Conservation (phyloP, 1,140 invertebrate species). For the Pseudomyrmex sp. region DNA sequence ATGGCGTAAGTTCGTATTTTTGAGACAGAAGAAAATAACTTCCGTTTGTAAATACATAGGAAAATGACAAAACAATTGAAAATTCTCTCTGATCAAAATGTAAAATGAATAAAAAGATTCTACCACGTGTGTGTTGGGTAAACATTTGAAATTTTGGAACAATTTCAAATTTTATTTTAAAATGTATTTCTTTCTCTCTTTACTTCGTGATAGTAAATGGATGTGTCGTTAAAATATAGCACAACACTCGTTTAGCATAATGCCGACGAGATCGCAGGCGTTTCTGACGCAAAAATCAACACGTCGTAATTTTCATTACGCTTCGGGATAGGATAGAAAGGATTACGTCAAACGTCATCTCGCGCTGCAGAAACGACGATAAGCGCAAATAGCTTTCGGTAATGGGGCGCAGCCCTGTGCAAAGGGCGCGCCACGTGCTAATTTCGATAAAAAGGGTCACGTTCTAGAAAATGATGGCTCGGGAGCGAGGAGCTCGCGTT, state of each 20-base stretch:
- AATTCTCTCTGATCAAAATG: too few species aligned
- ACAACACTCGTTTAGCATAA: neutral
- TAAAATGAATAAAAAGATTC: neutral
- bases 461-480: slow-evolving; percentile 32
- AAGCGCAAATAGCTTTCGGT: slow-evolving; percentile 35
- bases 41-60: neutral
- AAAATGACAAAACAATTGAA: neutral
- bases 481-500: slow-evolving; percentile 1
- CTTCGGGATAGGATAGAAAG: slow-evolving; percentile 8
- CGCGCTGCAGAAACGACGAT: slow-evolving; percentile 25
- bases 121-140: neutral
- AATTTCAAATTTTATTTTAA: neutral
- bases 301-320: slow-evolving; percentile 32
- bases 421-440: slow-evolving; percentile 22
- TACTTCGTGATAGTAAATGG: too few species aligned
- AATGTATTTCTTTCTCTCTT: neutral
- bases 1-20: neutral
- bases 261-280: neutral
- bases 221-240: neutral
- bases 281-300: slow-evolving; percentile 7
- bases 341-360: slow-evolving; percentile 36
- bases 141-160: neutral
- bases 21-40: neutral
- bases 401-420: slow-evolving; percentile 13
- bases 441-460: slow-evolving; percentile 37